Evolutionary conservation across 23 tunicate species (phyloP).

Genomic region (Diplosoma virens): DNA sequence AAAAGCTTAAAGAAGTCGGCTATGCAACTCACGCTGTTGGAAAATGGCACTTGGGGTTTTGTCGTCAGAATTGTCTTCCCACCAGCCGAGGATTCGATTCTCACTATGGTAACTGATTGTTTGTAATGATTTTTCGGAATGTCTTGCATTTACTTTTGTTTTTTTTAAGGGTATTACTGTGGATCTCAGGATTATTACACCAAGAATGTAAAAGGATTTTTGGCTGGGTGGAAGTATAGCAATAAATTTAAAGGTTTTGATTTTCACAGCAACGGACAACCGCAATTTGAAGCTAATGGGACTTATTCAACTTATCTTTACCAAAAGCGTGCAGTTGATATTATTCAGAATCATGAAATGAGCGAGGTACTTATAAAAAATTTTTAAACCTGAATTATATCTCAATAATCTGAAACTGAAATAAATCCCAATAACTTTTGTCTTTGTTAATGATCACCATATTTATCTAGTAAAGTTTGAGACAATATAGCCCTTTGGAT

Average conservation of each 20-base stretch:
- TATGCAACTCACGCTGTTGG: conserved; percentile 91
- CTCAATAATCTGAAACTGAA: too few species aligned
- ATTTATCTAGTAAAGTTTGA: too few species aligned
- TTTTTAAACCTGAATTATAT: too few species aligned
- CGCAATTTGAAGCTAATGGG: conserved; percentile 63
- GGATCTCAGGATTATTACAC: conserved; percentile 92
- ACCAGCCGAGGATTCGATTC: conserved; percentile 87
- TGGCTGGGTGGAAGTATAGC: conserved; percentile 34
- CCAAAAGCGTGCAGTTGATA: conserved; percentile 42
- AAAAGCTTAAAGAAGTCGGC: conserved; percentile 87
- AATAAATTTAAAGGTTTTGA: conserved; percentile 64
- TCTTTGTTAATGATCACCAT: too few species aligned
- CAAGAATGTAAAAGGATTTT: conserved; percentile 43
- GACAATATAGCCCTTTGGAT: too few species aligned
- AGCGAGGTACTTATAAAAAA: conserved; percentile 25
- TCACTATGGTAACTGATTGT: conserved; percentile 77
- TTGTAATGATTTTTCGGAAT: too few species aligned
- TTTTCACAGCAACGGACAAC: conserved; percentile 66
- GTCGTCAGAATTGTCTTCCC: conserved; percentile 78
- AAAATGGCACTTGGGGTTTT: conserved; percentile 98
- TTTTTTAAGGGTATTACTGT: conserved; percentile 74
- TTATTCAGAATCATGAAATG: conserved; percentile 46
- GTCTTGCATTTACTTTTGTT: too few species aligned
- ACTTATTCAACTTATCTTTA: conserved; percentile 89
- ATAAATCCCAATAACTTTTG: too few species aligned